Evolutionary conservation across 2,888 invertebrate species (phyloP), one percentile per base, ranked within the genome.

Genomic region (Eulithis prunata): DNA sequence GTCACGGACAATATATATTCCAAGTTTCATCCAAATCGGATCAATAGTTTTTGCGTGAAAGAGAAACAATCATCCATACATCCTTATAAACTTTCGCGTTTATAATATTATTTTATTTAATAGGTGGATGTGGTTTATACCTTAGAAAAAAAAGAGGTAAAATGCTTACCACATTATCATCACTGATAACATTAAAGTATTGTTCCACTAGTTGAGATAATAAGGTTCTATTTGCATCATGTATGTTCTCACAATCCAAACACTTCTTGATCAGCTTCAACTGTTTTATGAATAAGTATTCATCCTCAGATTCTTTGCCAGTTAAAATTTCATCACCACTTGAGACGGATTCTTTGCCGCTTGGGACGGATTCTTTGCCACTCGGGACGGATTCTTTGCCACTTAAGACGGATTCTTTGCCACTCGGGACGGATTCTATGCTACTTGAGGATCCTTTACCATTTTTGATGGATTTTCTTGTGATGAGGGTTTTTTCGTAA

Each of bases 191-290:
- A 1, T 87, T 79, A 69, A 93, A 90, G 64, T 94, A 89, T 4
- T 84, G 81, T 74, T 94, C 94, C 2, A 95, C 76, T 0, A 91
- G 81, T 57, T 90, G 90, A 4, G 93, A 89, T 47, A 95, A 66
- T 32, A 94, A 68, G 0, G 90, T 93, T 74, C 94, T 93, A 72
- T 95, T 95, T 0, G 94, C 94, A 52, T 95, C 95, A 63, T 94
- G 94, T 64, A 95, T 94, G 69, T 87, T 87, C 11, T 93, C 89
- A 66, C 91, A 85, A 43, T 88, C 89, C 70, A 96, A 79, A 55
- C 94, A 88, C 12, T 77, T 78, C 56, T 86, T 87, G 36, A 94
- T 80, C 66, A 71, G 69, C 3, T 76, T 77, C 76, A 93, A 62
- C 72, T 84, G 86, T 46, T 71, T 81, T 2, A 81, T 71, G 59